Evolutionary conservation across 2,888 invertebrate species (phyloP).

Genomic region (Xestia xanthographa): DNA sequence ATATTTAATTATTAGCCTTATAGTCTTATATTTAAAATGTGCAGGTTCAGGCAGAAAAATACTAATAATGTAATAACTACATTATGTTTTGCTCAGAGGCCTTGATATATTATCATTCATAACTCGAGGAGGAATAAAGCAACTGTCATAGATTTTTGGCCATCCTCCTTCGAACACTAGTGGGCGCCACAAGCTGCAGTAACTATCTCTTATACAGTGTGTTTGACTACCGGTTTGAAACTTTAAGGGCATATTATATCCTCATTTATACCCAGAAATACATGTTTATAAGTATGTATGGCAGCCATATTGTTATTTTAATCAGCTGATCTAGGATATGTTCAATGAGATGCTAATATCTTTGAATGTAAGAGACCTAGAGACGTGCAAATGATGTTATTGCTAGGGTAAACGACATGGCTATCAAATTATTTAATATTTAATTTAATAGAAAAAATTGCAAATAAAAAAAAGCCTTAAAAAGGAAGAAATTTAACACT

Average conservation of each 20-base stretch:
- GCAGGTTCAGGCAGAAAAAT: not conserved
- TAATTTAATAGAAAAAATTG: no score
- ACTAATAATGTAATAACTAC: not conserved
- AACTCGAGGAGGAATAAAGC: conserved; percentile 8
- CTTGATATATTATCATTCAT: conserved; percentile 10
- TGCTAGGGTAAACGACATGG: no score
- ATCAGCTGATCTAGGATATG: not conserved
- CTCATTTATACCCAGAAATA: not conserved
- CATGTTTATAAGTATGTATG: no score
- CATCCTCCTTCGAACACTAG: not conserved
- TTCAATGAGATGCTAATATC: not conserved
- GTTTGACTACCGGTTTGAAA: not conserved
- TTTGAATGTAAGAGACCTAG: not conserved
- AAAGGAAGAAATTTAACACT: no score
- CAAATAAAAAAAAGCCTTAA: no score
- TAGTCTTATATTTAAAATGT: not conserved
- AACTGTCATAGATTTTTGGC: not conserved
- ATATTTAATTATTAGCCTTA: no score
- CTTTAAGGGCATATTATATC: not conserved
- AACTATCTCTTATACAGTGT: no score
- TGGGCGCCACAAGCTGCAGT: not conserved
- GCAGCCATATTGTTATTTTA: not conserved
- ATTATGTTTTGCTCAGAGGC: not conserved
- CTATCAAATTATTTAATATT: not conserved
- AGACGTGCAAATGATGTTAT: not conserved